Evolutionary conservation across 2,797 vertebrate species (phyloP).

Genomic region (Gila robusta): DNA sequence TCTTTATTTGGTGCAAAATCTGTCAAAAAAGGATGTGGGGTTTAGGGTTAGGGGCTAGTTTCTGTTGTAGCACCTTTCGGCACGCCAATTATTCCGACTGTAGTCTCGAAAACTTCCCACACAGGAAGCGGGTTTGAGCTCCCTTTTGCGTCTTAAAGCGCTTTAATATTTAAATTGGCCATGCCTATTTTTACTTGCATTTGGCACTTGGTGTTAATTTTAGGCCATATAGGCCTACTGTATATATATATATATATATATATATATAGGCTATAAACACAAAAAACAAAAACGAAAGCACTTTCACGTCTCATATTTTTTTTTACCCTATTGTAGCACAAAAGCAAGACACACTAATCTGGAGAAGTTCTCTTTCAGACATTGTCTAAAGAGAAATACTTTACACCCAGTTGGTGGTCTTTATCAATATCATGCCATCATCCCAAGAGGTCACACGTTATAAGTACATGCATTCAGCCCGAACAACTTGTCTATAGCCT

Average conservation of each 20-base stretch:
- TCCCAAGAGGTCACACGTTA: background rate
- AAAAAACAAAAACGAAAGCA: background rate
- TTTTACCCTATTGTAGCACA: background rate
- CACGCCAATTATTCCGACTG: no score
- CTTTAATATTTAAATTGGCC: no score
- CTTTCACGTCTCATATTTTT: background rate
- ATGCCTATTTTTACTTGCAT: no score
- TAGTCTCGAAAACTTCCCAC: background rate
- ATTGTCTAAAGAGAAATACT: background rate
- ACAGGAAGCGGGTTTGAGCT: background rate
- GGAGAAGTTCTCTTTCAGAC: background rate
- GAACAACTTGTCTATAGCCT: constrained; percentile 14
- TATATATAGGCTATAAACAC: no score
- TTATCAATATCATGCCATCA: background rate
- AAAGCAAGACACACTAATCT: background rate
- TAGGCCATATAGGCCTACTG: no score
- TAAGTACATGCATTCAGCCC: background rate
- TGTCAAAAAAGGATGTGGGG: no score
- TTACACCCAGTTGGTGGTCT: background rate
- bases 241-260: no score
- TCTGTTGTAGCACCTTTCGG: no score
- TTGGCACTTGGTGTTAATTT: no score
- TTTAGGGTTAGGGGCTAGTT: no score
- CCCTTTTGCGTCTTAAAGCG: no score
- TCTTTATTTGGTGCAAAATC: no score